Base-by-base conservation (phyloP, 2,888 invertebrate genomes). In the Apamea sordens region DNA sequence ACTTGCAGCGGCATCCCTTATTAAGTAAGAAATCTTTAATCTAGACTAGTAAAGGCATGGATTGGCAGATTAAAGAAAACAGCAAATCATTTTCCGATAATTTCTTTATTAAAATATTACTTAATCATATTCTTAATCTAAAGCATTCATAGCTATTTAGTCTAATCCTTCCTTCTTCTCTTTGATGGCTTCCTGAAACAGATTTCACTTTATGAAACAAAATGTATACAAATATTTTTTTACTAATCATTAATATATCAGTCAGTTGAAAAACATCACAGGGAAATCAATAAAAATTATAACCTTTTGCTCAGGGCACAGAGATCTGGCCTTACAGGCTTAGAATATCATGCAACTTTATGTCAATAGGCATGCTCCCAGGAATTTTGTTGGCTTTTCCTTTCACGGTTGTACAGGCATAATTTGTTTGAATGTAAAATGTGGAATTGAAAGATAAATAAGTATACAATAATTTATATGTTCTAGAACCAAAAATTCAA, bases 161-260 rank as follows among this genome's bases (percentile, higher is more conserved):
- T 98, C 98, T 84, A 98, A 97, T 50, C 98, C 98, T 94, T 98
- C 98, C 90, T 98, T 98, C 94, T 98, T 98, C 92, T 98, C 98
- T 92, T 98, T 98, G 75, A 98, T 98, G 15, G 98, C 98, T 94
- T 98, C 98, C 98, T 98, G 95, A 88, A 97, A 97, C 82, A 93
- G 4, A 4, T 61, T 70, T 69, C 36, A 11, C 24, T 44, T 78
- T 21, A 73, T 28, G 59, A 50, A 41, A 47, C 8, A 56, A 32
- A 36, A 69, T 28, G 1, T 28, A 15, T 65, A 7, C 1, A n/a
- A 65, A 64, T 10, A 64, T 36, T 41, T 24, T 13, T 69, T 69
- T 69, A 68, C 44, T 68, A 11, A 2, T 32, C 2, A 24, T 70
- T 7, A 10, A 32, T 32, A 24, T 70, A 50, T 5, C 28, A 36